phyloP scores from a whole-genome alignment of 2,113 vertebrate genomes.

The Zosterops japonicus region DNA sequence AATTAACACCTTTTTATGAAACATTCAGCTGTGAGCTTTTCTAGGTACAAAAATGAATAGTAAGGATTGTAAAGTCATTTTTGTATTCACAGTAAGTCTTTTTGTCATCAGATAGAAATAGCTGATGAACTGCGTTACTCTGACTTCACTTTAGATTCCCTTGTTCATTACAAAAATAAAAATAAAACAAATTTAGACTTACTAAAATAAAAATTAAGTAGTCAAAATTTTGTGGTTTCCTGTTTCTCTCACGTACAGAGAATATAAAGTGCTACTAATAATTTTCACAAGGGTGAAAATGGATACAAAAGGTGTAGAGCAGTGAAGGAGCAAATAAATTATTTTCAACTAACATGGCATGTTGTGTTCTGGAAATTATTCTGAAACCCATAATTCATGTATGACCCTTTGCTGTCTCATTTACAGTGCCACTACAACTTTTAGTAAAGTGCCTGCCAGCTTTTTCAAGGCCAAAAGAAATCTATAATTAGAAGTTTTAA shows the following conservation, averaged over 20 bases:
- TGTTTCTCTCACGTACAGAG: not conserved
- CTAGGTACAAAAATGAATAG: not conserved
- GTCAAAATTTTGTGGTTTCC: not conserved
- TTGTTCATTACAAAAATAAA: not conserved
- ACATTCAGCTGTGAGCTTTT: not conserved
- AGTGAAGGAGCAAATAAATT: not conserved
- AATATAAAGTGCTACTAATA: not conserved
- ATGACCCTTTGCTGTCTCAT: not conserved
- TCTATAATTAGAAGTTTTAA: slow-evolving; percentile 7
- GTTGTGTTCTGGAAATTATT: not conserved
- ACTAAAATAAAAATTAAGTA: not conserved
- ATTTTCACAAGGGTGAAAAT: not conserved
- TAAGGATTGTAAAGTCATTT: not conserved
- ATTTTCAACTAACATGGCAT: slow-evolving; percentile 8
- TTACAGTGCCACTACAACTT: not conserved
- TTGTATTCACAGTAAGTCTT: not conserved
- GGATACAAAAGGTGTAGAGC: not conserved
- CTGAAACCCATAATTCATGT: slow-evolving; percentile 10
- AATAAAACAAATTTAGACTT: not conserved
- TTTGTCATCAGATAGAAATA: not conserved
- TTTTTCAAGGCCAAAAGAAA: not conserved
- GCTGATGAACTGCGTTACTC: not conserved
- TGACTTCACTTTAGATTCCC: not conserved
- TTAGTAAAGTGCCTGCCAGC: not conserved
- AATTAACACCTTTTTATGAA: not conserved